Base-by-base conservation (phyloP, 2,113 vertebrate species). In the Gobio gobio region DNA sequence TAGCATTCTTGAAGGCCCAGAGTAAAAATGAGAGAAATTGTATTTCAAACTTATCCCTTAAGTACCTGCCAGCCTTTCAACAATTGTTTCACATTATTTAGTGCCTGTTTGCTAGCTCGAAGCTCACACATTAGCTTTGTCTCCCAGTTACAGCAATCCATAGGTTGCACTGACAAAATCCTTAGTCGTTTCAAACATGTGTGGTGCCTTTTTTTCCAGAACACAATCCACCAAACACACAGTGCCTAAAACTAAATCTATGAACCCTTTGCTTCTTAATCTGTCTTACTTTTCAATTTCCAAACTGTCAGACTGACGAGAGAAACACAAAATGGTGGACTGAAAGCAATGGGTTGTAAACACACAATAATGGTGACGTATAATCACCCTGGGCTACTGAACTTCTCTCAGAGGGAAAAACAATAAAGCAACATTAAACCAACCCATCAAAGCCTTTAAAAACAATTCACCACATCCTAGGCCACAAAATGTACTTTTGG, bases 161-260 rank as follows among this genome's bases (percentile, higher is more conserved):
- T 94, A 95, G 95, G 94, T 93, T 95, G 94, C 94, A 92, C 87
- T 85, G 79, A 87, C 82, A 87, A 84, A 88, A 88, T 75, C 88
- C 82, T 88, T 87, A 90, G 87, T 88, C 87, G 90, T 92, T 88
- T 89, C 64, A 72, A 82, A 66, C 84, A 90, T 81, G 85, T 93
- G 92, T 92, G 92, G 83, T 90, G 90, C 90, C 90, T 85, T 89
- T 59, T 86, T 43, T 68, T 36, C 20, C 22, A 29, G 82, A 90
- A 93, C 91, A 88, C 83, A 89, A 90, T 90, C 85, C 82, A 88
- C 88, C 47, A 86, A 89, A 89, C 85, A 89, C 89, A 89, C 84
- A 59, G 26, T 61, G 89, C 87, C 89, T 90, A 81, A 86, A 88
- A 90, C 91, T 91, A 91, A 90, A 92, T 88, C 87, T 92, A 92